phyloP scores from a whole-genome alignment of 2,888 invertebrate species.

The Perizoma flavofasciatum region DNA sequence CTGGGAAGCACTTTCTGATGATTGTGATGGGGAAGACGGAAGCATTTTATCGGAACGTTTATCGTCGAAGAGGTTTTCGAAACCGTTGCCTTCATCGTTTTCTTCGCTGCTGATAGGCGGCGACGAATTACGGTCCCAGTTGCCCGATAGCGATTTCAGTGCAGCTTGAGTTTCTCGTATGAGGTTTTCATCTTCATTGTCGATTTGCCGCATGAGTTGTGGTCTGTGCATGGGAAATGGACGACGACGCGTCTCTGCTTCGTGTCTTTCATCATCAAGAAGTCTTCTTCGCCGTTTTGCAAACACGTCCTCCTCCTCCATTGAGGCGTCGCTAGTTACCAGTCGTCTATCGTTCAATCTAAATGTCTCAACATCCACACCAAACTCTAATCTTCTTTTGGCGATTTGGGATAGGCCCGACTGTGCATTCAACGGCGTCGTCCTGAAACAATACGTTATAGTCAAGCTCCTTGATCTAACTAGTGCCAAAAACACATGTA shows the following conservation, averaged over 20 bases:
- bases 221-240: slow-evolving; percentile 63
- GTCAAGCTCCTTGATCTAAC: slow-evolving; percentile 46
- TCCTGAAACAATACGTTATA: slow-evolving; percentile 73
- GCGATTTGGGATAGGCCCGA: slow-evolving; percentile 86
- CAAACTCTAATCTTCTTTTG: slow-evolving; percentile 88
- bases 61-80: slow-evolving; percentile 93
- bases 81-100: slow-evolving; percentile 91
- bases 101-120: slow-evolving; percentile 86
- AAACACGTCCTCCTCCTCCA: slow-evolving; percentile 72
- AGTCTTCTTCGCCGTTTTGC: slow-evolving; percentile 75
- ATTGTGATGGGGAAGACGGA: slow-evolving; percentile 86
- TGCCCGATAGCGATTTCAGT: slow-evolving; percentile 92
- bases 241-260: slow-evolving; percentile 57
- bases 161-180: slow-evolving; percentile 95
- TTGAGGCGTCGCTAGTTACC: slow-evolving; percentile 69
- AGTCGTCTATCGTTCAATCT: slow-evolving; percentile 67
- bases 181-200: slow-evolving; percentile 91
- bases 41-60: slow-evolving; percentile 88
- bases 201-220: slow-evolving; percentile 61
- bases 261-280: slow-evolving; percentile 73
- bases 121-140: slow-evolving; percentile 89
- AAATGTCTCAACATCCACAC: slow-evolving; percentile 79
- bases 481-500: slow-evolving; percentile 38
- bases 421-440: slow-evolving; percentile 81
- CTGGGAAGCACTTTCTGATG: slow-evolving; percentile 86